A percentile compares a stretch with the other conserved stretches of the same genome.
Conservation (phyloP, 23 tunicate species). For the Halocynthia aurantium region DNA sequence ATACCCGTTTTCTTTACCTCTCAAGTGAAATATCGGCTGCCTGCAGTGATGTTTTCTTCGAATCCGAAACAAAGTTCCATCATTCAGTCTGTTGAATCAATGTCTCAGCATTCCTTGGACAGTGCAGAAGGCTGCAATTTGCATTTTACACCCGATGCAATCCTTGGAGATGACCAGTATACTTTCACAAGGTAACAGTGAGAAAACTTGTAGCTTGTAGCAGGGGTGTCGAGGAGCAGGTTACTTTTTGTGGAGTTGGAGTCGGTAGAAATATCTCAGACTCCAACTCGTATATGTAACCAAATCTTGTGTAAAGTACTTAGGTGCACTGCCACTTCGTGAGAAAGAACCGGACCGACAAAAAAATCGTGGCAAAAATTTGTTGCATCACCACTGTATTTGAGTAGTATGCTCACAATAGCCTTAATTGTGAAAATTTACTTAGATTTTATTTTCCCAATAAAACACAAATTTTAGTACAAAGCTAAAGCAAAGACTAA, state of each 20-base stretch:
- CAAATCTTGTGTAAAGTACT: too few relatives aligned
- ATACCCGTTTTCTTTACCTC: not conserved
- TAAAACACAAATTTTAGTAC: too few relatives aligned
- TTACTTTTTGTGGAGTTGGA: not conserved
- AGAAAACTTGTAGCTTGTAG: not conserved
- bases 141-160: constrained; percentile 59
- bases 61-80: constrained; percentile 68
- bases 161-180: constrained; percentile 84
- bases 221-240: not conserved
- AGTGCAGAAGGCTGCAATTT: constrained; percentile 83
- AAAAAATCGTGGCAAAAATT: too few relatives aligned
- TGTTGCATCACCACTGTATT: too few relatives aligned
- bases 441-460: too few relatives aligned
- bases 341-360: too few relatives aligned
- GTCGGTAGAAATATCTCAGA: too few relatives aligned
- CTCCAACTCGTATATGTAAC: too few relatives aligned
- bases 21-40: constrained; percentile 82
- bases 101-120: constrained; percentile 55
- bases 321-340: too few relatives aligned
- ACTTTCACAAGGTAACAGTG: constrained; percentile 69
- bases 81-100: constrained; percentile 54
- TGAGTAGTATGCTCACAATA: too few relatives aligned
- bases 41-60: constrained; percentile 58
- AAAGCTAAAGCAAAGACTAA: too few relatives aligned
- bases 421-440: too few relatives aligned